These are phyloP conservation scores for Chondrosia reniformis DNA, from an alignment of 37 sponge, comb jelly and placozoan genomes.

Conservation along the genomic window DNA sequence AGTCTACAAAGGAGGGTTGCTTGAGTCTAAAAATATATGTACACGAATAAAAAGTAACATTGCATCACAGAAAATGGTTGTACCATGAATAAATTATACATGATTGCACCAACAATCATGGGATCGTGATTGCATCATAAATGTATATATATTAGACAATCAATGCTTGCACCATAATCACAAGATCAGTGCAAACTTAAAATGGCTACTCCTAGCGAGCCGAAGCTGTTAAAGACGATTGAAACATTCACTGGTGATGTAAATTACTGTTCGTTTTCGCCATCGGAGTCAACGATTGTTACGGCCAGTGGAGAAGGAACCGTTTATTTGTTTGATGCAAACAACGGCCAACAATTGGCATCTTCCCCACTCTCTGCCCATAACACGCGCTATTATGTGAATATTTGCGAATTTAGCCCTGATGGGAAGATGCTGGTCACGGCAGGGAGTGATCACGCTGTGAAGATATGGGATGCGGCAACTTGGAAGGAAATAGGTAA, in stretches of 20 bases:
- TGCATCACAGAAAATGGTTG: too few species aligned
- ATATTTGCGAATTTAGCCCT: slow-evolving; percentile 49
- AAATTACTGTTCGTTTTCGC: slow-evolving; percentile 61
- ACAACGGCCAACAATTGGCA: background rate
- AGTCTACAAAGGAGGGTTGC: too few species aligned
- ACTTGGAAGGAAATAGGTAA: slow-evolving; percentile 37
- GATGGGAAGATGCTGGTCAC: slow-evolving; percentile 55
- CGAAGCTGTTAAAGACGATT: background rate
- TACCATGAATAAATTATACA: too few species aligned
- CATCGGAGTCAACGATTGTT: slow-evolving; percentile 15
- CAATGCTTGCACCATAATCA: too few species aligned
- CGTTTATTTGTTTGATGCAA: slow-evolving; percentile 41
- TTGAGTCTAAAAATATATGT: too few species aligned
- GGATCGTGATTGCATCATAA: too few species aligned
- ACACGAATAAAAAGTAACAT: too few species aligned
- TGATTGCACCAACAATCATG: too few species aligned
- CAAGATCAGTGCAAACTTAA: background rate
- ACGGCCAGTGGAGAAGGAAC: slow-evolving; percentile 57
- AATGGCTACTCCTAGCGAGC: background rate
- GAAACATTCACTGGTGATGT: slow-evolving; percentile 37
- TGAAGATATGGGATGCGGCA: slow-evolving; percentile 60
- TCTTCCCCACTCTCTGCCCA: slow-evolving; percentile 36
- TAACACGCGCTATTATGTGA: slow-evolving; percentile 42
- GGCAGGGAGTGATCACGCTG: slow-evolving; percentile 42
- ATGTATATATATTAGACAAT: too few species aligned